Evolutionary conservation across 2,888 invertebrate genomes (phyloP), one percentile per base, ranked within the genome.

Genomic region (Cyaniris semiargus): DNA sequence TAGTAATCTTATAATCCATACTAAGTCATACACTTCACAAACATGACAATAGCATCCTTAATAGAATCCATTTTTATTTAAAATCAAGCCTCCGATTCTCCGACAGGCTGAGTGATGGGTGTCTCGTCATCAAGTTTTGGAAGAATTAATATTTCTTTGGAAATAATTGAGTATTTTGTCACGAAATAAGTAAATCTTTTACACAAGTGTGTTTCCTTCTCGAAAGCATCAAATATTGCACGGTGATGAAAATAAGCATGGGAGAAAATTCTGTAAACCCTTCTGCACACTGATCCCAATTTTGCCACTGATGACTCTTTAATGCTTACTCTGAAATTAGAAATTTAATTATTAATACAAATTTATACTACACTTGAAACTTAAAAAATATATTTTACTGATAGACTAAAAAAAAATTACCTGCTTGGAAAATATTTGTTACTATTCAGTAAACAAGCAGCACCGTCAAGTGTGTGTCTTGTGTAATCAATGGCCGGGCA

Each of bases 351-450:
- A 60, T 60, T 10, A 23, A 27, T 60, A 44, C 38, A 44, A 58
- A n/a, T 56, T 70, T 38, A 75, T 21, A 23, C 56, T 75, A 23
- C 18, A 44, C 27, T 48, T 15, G 3, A 15, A 48, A 48, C 48
- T 48, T 48, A 48, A 15, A 48, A 13, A 15, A 48, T 48, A 48
- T n/a, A n/a, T n/a, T 13, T 3, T 70, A 15, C 15, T 44, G 3
- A 13, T 18, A 27, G 18, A 77, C 58, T 78, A 75, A 76, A 15
- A 48, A 48, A 13, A 48, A 83, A 84, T 85, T 93, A 98, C 98
- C 98, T 97, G 97, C 99, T 99, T 80, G 99, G 99, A 94, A 99
- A 99, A 93, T 99, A 99, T 95, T 99, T 99, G 94, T 99, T 99
- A 94, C 98, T 99, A 94, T 99, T 99, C 80, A 99, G 95, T 84